These are phyloP conservation scores for Ardeotis arabs DNA, from an alignment of 2,113 vertebrate genomes.

Conservation along the genomic window DNA sequence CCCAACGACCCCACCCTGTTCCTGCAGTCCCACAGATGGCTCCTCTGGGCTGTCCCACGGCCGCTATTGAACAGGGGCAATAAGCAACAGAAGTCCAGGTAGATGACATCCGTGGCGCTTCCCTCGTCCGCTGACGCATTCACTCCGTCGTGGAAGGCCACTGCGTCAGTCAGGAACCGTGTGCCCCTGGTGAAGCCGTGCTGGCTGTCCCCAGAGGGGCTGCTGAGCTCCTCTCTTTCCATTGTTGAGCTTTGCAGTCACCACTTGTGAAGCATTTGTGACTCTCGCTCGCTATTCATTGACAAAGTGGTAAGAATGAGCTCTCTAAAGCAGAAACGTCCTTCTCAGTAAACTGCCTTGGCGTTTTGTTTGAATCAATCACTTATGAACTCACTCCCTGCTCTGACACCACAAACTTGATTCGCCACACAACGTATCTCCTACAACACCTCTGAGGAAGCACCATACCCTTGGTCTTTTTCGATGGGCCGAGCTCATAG, in stretches of 20 bases:
- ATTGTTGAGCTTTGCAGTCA: background rate
- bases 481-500: background rate
- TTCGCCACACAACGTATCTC: background rate
- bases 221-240: background rate
- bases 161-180: fast-evolving
- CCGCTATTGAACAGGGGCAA: too few relatives aligned
- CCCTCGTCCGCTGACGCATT: background rate
- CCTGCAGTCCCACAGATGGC: background rate
- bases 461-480: background rate
- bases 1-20: too few relatives aligned
- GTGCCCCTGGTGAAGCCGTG: background rate
- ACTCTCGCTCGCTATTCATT: background rate
- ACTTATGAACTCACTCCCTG: background rate
- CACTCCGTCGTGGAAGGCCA: background rate
- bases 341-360: background rate
- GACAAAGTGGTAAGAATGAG: background rate
- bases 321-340: background rate
- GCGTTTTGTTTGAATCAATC: background rate
- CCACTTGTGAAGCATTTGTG: background rate
- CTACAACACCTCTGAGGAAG: background rate
- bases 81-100: background rate
- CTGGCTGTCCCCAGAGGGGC: background rate
- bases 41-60: background rate
- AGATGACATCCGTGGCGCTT: background rate
- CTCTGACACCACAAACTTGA: background rate